Evolutionary conservation across 2,888 invertebrate genomes (phyloP).

Genomic region (Drosophila incognita): DNA sequence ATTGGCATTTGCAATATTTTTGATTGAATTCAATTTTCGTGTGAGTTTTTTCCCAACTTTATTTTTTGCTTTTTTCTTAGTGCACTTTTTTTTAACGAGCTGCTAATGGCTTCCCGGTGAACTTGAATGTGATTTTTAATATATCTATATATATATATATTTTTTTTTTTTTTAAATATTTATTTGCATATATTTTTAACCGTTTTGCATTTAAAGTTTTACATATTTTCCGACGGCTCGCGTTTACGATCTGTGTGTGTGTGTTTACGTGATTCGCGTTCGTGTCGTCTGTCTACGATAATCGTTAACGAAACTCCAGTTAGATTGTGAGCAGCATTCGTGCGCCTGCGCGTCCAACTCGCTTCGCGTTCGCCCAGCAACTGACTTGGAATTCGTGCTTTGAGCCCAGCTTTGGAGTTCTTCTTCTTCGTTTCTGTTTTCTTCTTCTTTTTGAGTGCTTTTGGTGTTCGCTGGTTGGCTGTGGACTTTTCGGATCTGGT

Average conservation of each 20-base stretch:
- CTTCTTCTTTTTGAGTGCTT: constrained; percentile 60
- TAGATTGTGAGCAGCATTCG: constrained; percentile 24
- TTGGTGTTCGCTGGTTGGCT: constrained; percentile 63
- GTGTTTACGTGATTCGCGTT: constrained; percentile 38
- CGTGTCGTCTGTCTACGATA: constrained; percentile 35
- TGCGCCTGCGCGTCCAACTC: constrained; percentile 73
- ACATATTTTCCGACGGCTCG: constrained; percentile 51
- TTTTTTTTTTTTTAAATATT: constrained; percentile 15
- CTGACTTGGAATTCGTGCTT: constrained; percentile 40
- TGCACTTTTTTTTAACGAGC: constrained; percentile 47
- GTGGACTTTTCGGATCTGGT: constrained; percentile 54
- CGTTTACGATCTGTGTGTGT: constrained; percentile 10
- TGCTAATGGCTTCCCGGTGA: constrained; percentile 47
- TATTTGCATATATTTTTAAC: constrained; percentile 23
- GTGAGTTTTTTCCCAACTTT: constrained; percentile 55
- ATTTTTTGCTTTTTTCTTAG: constrained; percentile 27
- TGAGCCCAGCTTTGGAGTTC: constrained; percentile 28
- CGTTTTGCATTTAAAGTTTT: constrained; percentile 33
- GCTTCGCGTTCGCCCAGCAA: constrained; percentile 66
- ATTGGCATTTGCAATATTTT: constrained; percentile 50
- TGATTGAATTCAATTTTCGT: constrained; percentile 59
- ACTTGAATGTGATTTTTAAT: constrained; percentile 39
- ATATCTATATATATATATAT: neutral
- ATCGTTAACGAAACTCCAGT: constrained; percentile 33
- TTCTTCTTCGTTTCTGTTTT: neutral